phyloP scores from a whole-genome alignment of 2,888 invertebrate genomes.

The Augiades crinisus region DNA sequence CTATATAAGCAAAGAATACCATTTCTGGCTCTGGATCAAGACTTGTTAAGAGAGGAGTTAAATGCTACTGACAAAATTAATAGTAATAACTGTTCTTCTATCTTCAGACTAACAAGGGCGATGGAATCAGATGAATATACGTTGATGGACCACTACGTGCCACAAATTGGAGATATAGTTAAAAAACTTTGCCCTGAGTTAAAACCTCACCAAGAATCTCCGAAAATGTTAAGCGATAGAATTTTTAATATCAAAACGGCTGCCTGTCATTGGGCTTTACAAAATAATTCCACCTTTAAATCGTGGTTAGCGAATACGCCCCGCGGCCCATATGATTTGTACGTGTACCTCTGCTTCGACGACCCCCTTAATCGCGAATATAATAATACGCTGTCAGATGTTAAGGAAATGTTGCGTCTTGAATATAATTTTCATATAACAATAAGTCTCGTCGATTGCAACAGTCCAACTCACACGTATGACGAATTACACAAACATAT shows the following conservation, averaged over 20 bases:
- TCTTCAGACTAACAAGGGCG: neutral
- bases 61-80: neutral
- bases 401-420: neutral
- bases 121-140: neutral
- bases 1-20: too few species aligned
- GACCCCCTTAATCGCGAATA: constrained; percentile 27
- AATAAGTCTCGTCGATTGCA: neutral
- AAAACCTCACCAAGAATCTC: neutral
- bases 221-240: neutral
- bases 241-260: constrained; percentile 27
- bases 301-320: constrained; percentile 9
- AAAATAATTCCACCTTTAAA: neutral
- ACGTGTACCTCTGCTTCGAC: constrained; percentile 32
- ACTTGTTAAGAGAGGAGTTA: too few species aligned
- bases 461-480: neutral
- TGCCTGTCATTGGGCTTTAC: constrained; percentile 34
- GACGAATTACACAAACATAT: neutral
- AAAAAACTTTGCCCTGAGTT: neutral
- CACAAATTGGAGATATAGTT: constrained; percentile 7
- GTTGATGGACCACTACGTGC: neutral
- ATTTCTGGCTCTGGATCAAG: neutral
- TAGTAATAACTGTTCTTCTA: neutral
- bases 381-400: neutral
- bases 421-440: neutral
- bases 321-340: neutral